phyloP scores from a whole-genome alignment of 2,113 vertebrate genomes.

The Orthonyx spaldingii region DNA sequence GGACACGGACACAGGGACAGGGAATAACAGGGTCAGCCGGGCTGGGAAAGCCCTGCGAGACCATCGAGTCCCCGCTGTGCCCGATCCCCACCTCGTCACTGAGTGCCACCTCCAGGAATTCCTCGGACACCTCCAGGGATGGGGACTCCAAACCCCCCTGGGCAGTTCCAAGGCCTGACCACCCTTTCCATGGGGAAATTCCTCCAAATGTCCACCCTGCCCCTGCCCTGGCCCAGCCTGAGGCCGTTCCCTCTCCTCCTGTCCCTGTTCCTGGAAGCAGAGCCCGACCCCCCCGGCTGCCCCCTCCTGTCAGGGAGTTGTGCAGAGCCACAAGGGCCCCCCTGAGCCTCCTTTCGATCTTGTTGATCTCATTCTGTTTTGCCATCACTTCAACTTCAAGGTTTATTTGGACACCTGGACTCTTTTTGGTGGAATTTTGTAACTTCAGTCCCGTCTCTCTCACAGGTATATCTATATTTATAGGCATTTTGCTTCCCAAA shows the following conservation, averaged over 20 bases:
- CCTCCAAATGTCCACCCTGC: not conserved
- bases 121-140: not conserved
- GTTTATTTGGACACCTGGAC: not conserved
- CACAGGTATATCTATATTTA: rapidly evolving
- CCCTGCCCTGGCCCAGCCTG: not conserved
- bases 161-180: rapidly evolving
- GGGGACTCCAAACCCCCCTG: not conserved
- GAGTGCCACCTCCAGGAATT: rapidly evolving
- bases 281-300: not conserved
- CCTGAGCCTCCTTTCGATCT: not conserved
- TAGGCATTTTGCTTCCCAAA: not conserved
- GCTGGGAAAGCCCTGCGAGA: not conserved
- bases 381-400: not conserved
- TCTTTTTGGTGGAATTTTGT: not conserved
- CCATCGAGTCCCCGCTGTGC: rapidly evolving
- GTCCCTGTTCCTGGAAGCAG: not conserved
- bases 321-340: not conserved
- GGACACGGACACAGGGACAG: not conserved
- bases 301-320: not conserved
- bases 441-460: not conserved
- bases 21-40: rapidly evolving
- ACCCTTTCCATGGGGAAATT: not conserved
- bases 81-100: not conserved
- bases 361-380: not conserved
- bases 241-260: not conserved